These are phyloP conservation scores for Melitaea athalia DNA, from an alignment of 2,888 invertebrate species.

Conservation along the genomic window DNA sequence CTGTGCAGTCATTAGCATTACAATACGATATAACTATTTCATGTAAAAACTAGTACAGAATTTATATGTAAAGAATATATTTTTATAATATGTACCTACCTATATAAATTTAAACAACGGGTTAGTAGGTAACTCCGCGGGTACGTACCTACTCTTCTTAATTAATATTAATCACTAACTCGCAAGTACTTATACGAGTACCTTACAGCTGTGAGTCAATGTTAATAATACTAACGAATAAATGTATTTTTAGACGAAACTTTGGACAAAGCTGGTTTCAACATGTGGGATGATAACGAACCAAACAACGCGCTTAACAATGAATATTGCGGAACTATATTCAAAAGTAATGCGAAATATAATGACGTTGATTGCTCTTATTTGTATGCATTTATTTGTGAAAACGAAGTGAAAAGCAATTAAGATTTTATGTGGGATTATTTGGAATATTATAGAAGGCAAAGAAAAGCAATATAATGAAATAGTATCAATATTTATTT, in stretches of 20 bases:
- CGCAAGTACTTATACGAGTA: neutral
- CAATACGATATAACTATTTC: too few relatives aligned
- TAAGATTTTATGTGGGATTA: neutral
- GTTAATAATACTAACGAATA: neutral
- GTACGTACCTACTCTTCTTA: too few relatives aligned
- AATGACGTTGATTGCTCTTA: slow-evolving; percentile 58
- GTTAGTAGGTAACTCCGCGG: too few relatives aligned
- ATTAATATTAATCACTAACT: neutral
- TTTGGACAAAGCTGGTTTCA: slow-evolving; percentile 60
- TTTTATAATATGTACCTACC: too few relatives aligned
- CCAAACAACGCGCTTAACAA: slow-evolving; percentile 55
- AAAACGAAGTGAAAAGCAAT: slow-evolving; percentile 50
- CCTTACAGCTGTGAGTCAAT: too few relatives aligned
- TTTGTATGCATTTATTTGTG: slow-evolving; percentile 57
- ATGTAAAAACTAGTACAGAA: too few relatives aligned
- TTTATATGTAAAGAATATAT: too few relatives aligned
- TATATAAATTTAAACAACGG: too few relatives aligned
- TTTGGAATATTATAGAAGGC: neutral
- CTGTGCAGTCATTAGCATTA: too few relatives aligned
- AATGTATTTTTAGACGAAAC: slow-evolving; percentile 58
- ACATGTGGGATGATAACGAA: slow-evolving; percentile 56
- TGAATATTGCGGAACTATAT: slow-evolving; percentile 62
- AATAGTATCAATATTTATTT: too few relatives aligned
- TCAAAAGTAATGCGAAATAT: slow-evolving; percentile 55
- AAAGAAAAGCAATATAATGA: too few relatives aligned